Evolutionary conservation across 2,888 invertebrate species (phyloP).

Genomic region (Ectropis crepuscularia): DNA sequence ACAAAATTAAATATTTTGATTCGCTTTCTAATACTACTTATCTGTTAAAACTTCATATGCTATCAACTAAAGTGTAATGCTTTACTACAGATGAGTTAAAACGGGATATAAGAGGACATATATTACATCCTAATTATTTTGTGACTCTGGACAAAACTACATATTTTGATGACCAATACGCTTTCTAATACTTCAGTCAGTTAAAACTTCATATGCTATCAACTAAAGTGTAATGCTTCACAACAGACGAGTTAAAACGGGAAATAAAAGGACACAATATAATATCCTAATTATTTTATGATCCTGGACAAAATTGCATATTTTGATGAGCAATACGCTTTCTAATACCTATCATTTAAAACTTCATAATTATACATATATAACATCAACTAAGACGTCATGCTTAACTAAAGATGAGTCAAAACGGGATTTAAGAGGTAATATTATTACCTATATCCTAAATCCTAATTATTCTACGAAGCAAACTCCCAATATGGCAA

Average conservation of each 20-base stretch:
- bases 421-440: too few species aligned
- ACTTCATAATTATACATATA: too few species aligned
- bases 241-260: too few species aligned
- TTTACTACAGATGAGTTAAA: too few species aligned
- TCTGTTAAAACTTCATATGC: neutral
- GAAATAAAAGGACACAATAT: too few species aligned
- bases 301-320: conserved; percentile 71
- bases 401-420: too few species aligned
- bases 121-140: too few species aligned
- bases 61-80: neutral
- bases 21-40: neutral
- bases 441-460: too few species aligned
- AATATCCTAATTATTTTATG: conserved; percentile 56
- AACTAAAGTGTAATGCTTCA: neutral
- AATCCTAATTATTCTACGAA: too few species aligned
- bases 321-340: neutral
- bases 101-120: too few species aligned
- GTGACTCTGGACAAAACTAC: conserved; percentile 78
- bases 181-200: neutral
- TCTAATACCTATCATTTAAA: neutral
- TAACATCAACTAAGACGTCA: neutral
- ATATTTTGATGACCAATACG: conserved; percentile 3
- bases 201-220: too few species aligned
- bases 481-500: too few species aligned
- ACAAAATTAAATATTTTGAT: conserved; percentile 13